These are phyloP conservation scores for Craterocephalus amniculus DNA, from an alignment of 2,797 vertebrate genomes.

Conservation along the genomic window DNA sequence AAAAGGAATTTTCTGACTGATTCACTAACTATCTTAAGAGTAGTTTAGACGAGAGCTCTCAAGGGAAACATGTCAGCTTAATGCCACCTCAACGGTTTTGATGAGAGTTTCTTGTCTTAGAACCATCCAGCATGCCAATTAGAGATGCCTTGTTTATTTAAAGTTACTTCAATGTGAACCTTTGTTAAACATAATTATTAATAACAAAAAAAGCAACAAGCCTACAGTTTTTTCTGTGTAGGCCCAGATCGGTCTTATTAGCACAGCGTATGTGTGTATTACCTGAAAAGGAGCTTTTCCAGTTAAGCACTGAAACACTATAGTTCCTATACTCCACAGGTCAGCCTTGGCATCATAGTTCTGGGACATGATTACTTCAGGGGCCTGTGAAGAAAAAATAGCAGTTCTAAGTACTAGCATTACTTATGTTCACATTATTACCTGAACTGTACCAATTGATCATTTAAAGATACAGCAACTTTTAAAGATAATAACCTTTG, in stretches of 20 bases:
- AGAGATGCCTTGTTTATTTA: neutral
- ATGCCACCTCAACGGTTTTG: neutral
- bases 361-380: constrained; percentile 99
- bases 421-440: neutral
- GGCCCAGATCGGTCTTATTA: neutral
- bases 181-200: neutral
- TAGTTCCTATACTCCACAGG: constrained; percentile 98
- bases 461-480: neutral
- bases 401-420: too few relatives aligned
- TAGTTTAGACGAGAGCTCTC: neutral
- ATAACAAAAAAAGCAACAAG: neutral
- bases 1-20: neutral
- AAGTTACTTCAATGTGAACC: too few relatives aligned
- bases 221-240: neutral
- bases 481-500: neutral
- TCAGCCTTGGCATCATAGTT: constrained; percentile 98
- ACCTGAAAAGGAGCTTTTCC: constrained; percentile 99
- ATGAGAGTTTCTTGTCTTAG: neutral
- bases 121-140: neutral
- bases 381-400: constrained; percentile 82
- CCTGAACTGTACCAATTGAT: neutral
- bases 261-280: constrained; percentile 5
- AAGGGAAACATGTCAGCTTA: neutral
- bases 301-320: constrained; percentile 97
- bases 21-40: neutral